Evolutionary conservation across 2,797 vertebrate species (phyloP).

Genomic region (Dicrostonyx torquatus): DNA sequence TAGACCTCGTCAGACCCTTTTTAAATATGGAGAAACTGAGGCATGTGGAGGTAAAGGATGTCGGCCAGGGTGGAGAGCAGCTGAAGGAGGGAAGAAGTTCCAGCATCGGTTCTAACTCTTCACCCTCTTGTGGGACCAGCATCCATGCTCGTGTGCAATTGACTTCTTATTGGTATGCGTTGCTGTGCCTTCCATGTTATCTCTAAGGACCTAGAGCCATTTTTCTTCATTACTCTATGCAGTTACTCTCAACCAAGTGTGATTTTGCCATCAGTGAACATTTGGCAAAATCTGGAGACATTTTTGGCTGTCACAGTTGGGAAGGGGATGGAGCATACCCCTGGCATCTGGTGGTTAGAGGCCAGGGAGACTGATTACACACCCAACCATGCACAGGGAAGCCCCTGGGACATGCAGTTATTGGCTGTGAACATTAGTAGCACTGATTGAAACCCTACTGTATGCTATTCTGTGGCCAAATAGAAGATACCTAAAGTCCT

Average conservation of each 20-base stretch:
- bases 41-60: neutral
- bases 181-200: neutral
- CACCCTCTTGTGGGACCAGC: neutral
- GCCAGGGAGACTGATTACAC: neutral
- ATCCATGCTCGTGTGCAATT: neutral
- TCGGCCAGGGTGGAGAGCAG: neutral
- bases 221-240: neutral
- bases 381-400: neutral
- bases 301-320: neutral
- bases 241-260: neutral
- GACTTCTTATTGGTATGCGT: neutral
- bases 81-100: neutral
- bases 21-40: neutral
- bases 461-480: neutral
- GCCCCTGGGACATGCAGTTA: neutral
- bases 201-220: neutral
- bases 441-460: neutral
- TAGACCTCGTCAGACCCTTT: neutral
- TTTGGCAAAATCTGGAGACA: neutral
- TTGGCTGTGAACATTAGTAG: neutral
- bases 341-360: neutral
- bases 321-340: neutral
- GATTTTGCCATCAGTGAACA: neutral
- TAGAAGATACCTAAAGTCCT: neutral
- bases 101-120: neutral